These are phyloP conservation scores for Lissonota sp. DNA, from an alignment of 2,888 invertebrate genomes.

Conservation along the genomic window DNA sequence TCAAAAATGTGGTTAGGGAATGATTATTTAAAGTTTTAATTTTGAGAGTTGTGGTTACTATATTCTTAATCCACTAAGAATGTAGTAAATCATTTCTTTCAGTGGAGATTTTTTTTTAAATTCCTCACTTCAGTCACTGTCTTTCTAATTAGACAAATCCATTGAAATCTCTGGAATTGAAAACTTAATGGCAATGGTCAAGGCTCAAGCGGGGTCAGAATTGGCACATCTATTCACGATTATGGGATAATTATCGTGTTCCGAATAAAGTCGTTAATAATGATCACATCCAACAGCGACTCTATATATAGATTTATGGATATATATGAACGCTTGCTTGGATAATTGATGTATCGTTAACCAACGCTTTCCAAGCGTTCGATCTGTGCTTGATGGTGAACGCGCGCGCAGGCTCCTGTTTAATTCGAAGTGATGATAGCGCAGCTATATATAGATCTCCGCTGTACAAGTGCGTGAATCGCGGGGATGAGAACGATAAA, in stretches of 20 bases:
- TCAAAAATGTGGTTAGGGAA: no score
- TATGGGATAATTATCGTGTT: conserved; percentile 71
- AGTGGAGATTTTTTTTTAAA: no score
- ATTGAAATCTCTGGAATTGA: no score
- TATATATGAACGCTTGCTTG: conserved; percentile 54
- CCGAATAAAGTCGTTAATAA: conserved; percentile 75
- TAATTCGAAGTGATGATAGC: conserved; percentile 29
- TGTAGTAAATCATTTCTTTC: no score
- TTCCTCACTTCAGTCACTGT: no score
- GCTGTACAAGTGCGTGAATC: no score
- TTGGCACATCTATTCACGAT: conserved; percentile 19
- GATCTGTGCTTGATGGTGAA: conserved; percentile 49
- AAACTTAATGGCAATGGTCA: no score
- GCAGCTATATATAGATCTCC: background rate
- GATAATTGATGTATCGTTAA: conserved; percentile 79
- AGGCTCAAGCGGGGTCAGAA: conserved; percentile 14
- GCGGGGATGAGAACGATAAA: conserved; percentile 35
- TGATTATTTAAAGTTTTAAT: no score
- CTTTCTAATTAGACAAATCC: no score
- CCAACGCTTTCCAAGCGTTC: conserved; percentile 49
- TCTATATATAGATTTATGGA: conserved; percentile 34
- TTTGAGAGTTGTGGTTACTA: no score
- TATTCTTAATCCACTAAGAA: no score
- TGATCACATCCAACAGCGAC: conserved; percentile 56
- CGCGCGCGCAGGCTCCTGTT: conserved; percentile 38